Percentiles rank a stretch among this genome's conserved stretches.
Conservation (phyloP, 1,140 invertebrate genomes). For the Calliphora vicina region DNA sequence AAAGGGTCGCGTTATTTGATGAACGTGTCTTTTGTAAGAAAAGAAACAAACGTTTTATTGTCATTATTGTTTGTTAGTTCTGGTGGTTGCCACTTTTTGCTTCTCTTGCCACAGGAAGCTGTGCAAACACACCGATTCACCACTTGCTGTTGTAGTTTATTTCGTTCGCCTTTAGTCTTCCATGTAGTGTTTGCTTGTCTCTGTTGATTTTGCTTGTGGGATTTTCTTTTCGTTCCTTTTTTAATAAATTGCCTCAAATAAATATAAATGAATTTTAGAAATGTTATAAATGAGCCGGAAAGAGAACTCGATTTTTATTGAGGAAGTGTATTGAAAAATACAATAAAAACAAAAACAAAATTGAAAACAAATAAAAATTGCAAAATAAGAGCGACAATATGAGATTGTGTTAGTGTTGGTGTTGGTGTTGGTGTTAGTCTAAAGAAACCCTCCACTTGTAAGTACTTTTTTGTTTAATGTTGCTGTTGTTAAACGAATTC, state of each 20-base stretch:
- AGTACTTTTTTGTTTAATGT: neutral
- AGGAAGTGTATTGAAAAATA: constrained; percentile 14
- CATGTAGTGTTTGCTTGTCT: neutral
- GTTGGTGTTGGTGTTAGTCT: too few species aligned
- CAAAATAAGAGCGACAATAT: constrained; percentile 7
- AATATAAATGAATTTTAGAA: constrained; percentile 33
- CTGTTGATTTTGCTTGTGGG: neutral
- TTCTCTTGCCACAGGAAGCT: neutral
- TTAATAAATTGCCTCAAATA: constrained; percentile 28
- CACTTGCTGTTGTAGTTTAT: too few species aligned
- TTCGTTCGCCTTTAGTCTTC: neutral
- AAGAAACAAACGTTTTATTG: constrained; percentile 31
- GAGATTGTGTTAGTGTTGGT: neutral
- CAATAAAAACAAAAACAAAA: too few species aligned
- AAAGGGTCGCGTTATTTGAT: constrained; percentile 16
- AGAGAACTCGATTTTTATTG: constrained; percentile 17
- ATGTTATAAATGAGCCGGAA: constrained; percentile 35
- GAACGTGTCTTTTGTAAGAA: constrained; percentile 22
- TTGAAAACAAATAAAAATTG: neutral
- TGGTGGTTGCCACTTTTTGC: neutral
- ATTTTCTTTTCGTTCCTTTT: constrained; percentile 16
- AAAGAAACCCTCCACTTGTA: neutral
- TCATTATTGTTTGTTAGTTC: constrained; percentile 29
- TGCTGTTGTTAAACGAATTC: neutral
- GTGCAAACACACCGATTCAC: neutral